A percentile compares a stretch with the other conserved stretches of the same genome.
Conservation (phyloP, 2,113 vertebrate species). For the Pseudorectes ferrugineus region DNA sequence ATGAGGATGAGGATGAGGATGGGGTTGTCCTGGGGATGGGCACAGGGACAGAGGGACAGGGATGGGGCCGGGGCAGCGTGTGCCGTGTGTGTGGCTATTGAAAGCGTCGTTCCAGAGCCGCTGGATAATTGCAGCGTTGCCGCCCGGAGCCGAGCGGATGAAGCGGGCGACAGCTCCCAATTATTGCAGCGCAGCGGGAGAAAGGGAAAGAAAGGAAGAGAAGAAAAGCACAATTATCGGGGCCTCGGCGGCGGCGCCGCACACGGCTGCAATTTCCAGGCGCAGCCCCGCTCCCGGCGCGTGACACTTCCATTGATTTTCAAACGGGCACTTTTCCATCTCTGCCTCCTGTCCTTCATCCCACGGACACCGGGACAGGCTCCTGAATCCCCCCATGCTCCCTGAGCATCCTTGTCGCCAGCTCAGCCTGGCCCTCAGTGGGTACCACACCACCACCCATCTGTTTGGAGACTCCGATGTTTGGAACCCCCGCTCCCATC, state of each 20-base stretch:
- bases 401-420: rapidly evolving
- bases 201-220: constrained; percentile 10
- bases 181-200: constrained; percentile 69
- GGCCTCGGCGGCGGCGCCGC: constrained; percentile 33
- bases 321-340: not conserved
- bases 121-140: constrained; percentile 74
- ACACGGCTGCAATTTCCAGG: constrained; percentile 35
- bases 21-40: not conserved
- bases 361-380: not conserved
- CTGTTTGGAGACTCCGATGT: rapidly evolving
- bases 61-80: not conserved
- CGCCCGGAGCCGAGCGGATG: constrained; percentile 68
- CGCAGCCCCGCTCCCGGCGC: not conserved
- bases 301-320: not conserved
- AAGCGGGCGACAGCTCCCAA: constrained; percentile 73
- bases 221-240: constrained; percentile 66
- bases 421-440: not conserved
- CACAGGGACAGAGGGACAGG: not conserved
- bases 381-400: not conserved
- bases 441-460: rapidly evolving
- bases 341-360: not conserved
- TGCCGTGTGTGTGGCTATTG: constrained; percentile 63
- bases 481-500: not conserved
- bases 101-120: constrained; percentile 71
- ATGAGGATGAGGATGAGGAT: not conserved